Evolutionary conservation across 2,113 vertebrate species (phyloP).

Genomic region (Sylvia atricapilla): DNA sequence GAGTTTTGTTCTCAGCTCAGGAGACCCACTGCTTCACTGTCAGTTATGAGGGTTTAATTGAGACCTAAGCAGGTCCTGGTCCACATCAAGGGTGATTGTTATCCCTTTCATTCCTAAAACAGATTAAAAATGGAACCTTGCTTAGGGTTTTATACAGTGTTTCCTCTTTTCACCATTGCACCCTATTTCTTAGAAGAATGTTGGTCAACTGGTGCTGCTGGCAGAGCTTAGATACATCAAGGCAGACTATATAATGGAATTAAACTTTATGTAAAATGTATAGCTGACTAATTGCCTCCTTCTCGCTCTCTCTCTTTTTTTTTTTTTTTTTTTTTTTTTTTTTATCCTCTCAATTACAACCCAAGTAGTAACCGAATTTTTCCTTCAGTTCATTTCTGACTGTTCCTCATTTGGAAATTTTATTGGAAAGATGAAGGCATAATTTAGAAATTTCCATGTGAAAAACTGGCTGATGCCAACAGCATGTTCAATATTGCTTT

Average conservation of each 20-base stretch:
- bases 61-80: accelerated
- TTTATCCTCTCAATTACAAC: neutral
- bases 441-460: neutral
- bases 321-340: too few species aligned
- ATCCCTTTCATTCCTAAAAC: neutral
- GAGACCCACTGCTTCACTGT: neutral
- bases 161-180: neutral
- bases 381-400: neutral
- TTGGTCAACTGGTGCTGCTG: neutral
- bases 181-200: neutral
- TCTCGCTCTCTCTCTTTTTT: too few species aligned
- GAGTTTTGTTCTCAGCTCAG: neutral
- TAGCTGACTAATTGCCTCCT: neutral
- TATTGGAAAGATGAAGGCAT: neutral
- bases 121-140: neutral
- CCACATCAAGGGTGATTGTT: neutral
- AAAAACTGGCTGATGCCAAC: neutral
- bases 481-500: neutral
- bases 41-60: neutral
- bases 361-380: neutral
- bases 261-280: neutral
- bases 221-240: neutral
- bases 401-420: neutral
- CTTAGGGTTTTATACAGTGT: neutral
- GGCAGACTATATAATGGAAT: neutral